Evolutionary conservation across 1,140 invertebrate species (phyloP).

Genomic region (Drosophila bocqueti): DNA sequence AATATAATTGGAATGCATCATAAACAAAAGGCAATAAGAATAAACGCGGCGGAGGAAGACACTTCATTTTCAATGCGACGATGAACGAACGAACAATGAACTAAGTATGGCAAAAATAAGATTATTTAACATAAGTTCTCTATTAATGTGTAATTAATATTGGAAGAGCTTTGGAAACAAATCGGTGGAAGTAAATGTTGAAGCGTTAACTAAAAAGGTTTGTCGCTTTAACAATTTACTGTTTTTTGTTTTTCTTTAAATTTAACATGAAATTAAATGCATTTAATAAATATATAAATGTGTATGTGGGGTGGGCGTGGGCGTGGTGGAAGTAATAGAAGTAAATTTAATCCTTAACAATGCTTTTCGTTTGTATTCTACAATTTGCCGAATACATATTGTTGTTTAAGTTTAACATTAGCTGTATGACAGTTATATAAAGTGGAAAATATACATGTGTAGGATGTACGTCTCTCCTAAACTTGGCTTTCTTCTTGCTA

Average conservation of each 20-base stretch:
- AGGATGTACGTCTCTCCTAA: conserved; percentile 48
- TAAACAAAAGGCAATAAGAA: conserved; percentile 65
- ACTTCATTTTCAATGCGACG: conserved; percentile 50
- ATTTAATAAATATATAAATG: conserved; percentile 73
- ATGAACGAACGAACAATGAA: conserved; percentile 39
- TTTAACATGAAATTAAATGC: conserved; percentile 83
- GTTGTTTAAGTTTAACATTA: conserved; percentile 58
- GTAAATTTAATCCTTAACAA: conserved; percentile 83
- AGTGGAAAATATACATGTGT: conserved; percentile 42
- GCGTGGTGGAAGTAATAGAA: conserved; percentile 75
- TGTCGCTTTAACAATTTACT: conserved; percentile 64
- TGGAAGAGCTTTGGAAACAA: conserved; percentile 83
- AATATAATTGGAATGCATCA: conserved; percentile 71
- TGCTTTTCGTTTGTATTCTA: conserved; percentile 60
- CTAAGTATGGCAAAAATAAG: conserved; percentile 72
- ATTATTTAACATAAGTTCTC: conserved; percentile 57
- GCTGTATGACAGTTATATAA: conserved; percentile 78
- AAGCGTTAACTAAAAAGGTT: conserved; percentile 72
- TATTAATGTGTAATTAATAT: conserved; percentile 53
- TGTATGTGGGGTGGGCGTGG: conserved; percentile 50
- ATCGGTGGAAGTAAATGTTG: conserved; percentile 77
- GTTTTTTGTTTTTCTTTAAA: conserved; percentile 51
- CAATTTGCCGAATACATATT: conserved; percentile 65
- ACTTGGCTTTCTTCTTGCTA: conserved; percentile 65
- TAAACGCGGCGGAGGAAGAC: conserved; percentile 68